Evolutionary conservation across 2,113 vertebrate genomes (phyloP).

Genomic region (Chaetodon auriga): DNA sequence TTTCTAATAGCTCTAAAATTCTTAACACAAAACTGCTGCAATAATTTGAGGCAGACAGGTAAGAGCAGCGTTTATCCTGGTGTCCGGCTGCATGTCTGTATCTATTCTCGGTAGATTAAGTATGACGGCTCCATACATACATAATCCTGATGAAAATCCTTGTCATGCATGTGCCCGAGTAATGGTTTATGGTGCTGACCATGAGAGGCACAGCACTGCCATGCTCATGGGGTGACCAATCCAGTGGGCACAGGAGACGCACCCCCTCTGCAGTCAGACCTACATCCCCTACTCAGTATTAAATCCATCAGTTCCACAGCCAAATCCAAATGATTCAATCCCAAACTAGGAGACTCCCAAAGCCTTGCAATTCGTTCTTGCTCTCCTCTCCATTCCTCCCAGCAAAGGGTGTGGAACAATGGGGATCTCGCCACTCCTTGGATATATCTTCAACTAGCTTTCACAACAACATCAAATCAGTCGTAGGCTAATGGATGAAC

Average conservation of each 20-base stretch:
- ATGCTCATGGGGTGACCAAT: slow-evolving; percentile 52
- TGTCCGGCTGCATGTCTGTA: slow-evolving; percentile 20
- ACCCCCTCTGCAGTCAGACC: slow-evolving; percentile 32
- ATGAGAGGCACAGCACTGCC: slow-evolving; percentile 30
- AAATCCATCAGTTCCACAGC: slow-evolving; percentile 77
- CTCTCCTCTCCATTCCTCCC: slow-evolving; percentile 32
- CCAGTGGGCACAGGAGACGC: slow-evolving; percentile 33
- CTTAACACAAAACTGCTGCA: neutral
- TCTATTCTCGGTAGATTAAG: slow-evolving; percentile 35
- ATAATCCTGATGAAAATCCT: slow-evolving; percentile 76
- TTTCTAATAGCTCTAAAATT: neutral
- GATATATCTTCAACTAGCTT: slow-evolving; percentile 16
- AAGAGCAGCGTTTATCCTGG: neutral
- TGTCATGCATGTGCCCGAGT: slow-evolving; percentile 61
- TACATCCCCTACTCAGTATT: slow-evolving; percentile 38
- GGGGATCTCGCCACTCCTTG: slow-evolving; percentile 12
- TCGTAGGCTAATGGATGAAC: slow-evolving; percentile 20
- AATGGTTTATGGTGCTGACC: slow-evolving; percentile 67
- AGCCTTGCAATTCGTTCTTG: slow-evolving; percentile 32
- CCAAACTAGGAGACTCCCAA: slow-evolving; percentile 52
- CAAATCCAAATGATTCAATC: slow-evolving; percentile 77
- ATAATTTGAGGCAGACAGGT: neutral
- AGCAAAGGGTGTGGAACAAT: slow-evolving; percentile 28
- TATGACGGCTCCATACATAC: slow-evolving; percentile 45
- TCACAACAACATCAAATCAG: slow-evolving; percentile 19